Evolutionary conservation across 2,888 invertebrate species (phyloP), one percentile per base, ranked within the genome.

Genomic region (Cyaniris semiargus): DNA sequence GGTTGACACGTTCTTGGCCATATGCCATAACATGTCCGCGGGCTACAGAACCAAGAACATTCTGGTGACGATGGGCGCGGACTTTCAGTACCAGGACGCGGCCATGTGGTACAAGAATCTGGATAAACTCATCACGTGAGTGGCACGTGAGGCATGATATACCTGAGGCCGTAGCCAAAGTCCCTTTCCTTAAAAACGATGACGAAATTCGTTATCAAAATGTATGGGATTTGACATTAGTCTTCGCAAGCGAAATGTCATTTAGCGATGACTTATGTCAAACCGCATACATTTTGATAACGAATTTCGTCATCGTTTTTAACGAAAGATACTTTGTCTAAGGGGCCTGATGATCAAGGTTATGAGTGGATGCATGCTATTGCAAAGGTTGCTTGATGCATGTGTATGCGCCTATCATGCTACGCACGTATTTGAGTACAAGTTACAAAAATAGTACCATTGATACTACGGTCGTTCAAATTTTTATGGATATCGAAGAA

Each of bases 1-100:
- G 96, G 95, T 96, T 23, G 86, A 92, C 74, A 84, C 88, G 31
- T 96, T 97, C 85, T 83, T 96, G 79, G 85, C 88, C 0, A 95
- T 95, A 83, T 90, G 95, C 34, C 83, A 88, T 56, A 92, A 93
- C 74, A 95, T 96, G 89, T 89, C 95, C 0, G 81, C 84, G 56
- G 86, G 84, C 0, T 96, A 96, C 86, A 84, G 85, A 79, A 96
- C 97, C 0, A 95, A 96, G 80, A 96, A 98, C 86, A 92, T 98
- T n/a, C 95, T 98, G 82, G 93, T 98, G 76, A 97, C 98, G 0
- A 98, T 98, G 98, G 98, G 98, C 0, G 97, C 97, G 82, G 98
- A 99, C 90, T 99, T 99, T 87, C 96, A 97, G 83, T 98, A 97
- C 86, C 96, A 97, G 87, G 95, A 95, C 80, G 96, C 97, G 0